Percentiles rank a stretch among this genome's conserved stretches.
Evolutionary conservation across 1,140 invertebrate species (phyloP).

Genomic region (Melanaphis sacchari): DNA sequence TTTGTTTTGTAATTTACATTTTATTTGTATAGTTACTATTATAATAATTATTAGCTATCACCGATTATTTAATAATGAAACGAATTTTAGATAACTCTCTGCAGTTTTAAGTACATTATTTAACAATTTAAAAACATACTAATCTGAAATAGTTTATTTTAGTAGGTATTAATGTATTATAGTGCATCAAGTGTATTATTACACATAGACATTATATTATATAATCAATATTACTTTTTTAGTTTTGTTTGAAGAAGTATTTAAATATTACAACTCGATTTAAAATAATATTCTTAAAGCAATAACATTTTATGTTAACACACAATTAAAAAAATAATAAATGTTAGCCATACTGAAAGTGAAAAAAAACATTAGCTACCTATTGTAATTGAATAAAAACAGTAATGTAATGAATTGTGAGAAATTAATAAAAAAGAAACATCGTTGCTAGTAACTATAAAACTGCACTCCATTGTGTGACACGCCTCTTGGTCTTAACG

Average conservation of each 20-base stretch:
- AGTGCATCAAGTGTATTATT: background rate
- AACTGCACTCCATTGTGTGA: background rate
- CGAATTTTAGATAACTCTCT: background rate
- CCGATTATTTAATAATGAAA: background rate
- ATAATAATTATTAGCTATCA: background rate
- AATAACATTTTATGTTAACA: background rate
- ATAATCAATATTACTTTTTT: constrained; percentile 1
- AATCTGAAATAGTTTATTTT: background rate
- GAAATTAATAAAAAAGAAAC: constrained; percentile 1
- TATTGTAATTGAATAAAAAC: constrained; percentile 17
- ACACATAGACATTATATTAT: background rate
- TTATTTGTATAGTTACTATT: background rate
- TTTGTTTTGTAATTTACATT: background rate
- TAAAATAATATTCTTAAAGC: background rate
- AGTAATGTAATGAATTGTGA: background rate
- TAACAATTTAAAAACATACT: background rate
- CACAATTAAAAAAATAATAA: constrained; percentile 11
- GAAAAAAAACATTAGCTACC: constrained; percentile 1
- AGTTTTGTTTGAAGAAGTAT: background rate
- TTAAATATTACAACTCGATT: background rate
- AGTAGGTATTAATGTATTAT: no score
- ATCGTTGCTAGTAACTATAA: background rate
- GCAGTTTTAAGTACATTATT: background rate
- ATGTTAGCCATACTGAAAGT: background rate
- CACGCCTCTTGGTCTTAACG: constrained; percentile 7